Percentiles rank a stretch among this genome's conserved stretches.
Evolutionary conservation across 2,888 invertebrate species (phyloP).

Genomic region (Sminthurinus aureus): DNA sequence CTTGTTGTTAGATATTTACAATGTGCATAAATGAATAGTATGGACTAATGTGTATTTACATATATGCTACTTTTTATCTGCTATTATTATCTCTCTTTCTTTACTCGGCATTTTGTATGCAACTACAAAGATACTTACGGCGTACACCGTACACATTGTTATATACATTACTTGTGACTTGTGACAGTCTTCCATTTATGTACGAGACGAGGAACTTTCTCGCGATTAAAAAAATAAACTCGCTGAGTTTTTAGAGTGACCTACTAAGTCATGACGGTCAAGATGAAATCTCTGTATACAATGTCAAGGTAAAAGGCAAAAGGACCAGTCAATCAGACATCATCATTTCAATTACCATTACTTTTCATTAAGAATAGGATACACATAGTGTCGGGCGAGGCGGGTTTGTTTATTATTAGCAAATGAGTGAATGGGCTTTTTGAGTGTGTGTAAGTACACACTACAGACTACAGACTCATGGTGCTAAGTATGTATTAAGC

Average conservation of each 20-base stretch:
- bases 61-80: no score
- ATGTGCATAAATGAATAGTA: no score
- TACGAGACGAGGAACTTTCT: background rate
- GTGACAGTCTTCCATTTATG: no score
- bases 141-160: no score
- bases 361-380: background rate
- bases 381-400: background rate
- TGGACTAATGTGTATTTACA: no score
- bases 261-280: background rate
- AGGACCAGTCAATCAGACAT: background rate
- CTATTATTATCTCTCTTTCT: no score
- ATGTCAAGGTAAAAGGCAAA: slow-evolving; percentile 4
- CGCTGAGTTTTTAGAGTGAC: background rate
- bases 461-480: background rate
- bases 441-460: background rate
- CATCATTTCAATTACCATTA: background rate
- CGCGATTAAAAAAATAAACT: background rate
- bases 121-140: no score
- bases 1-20: no score
- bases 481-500: background rate
- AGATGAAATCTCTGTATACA: background rate
- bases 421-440: background rate
- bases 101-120: no score
- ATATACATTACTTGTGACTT: no score
- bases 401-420: background rate